Percentiles rank a stretch among this genome's conserved stretches.
These are phyloP conservation scores for Thymallus thymallus DNA, from an alignment of 2,113 vertebrate species.

Conservation along the genomic window DNA sequence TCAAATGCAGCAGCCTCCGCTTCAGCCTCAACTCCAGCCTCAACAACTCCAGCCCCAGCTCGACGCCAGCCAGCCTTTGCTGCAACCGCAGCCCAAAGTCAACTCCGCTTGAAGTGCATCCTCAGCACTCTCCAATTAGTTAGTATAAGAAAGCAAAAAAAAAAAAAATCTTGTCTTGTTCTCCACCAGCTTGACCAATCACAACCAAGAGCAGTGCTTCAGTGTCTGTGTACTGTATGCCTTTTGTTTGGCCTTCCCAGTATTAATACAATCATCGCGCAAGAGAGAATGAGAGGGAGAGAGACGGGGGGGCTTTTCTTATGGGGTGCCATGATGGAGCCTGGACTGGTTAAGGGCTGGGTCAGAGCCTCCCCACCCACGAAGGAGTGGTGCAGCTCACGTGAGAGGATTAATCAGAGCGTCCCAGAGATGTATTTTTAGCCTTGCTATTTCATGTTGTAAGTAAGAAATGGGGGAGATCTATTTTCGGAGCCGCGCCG, in stretches of 20 bases:
- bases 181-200: conserved; percentile 85
- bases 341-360: conserved; percentile 22
- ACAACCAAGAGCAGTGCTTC: conserved; percentile 82
- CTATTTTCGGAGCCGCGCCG: too few relatives aligned
- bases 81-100: conserved; percentile 81
- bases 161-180: conserved; percentile 67
- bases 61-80: conserved; percentile 22
- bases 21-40: background rate
- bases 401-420: conserved; percentile 34
- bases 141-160: conserved; percentile 59
- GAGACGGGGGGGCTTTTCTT: conserved; percentile 3
- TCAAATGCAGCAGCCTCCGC: too few relatives aligned
- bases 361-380: conserved; percentile 10
- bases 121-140: conserved; percentile 42
- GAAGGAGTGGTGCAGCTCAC: conserved; percentile 29
- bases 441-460: conserved; percentile 20
- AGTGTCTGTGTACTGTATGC: conserved; percentile 37
- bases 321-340: conserved; percentile 1
- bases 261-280: conserved; percentile 92
- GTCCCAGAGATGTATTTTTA: conserved; percentile 63
- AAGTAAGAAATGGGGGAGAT: too few relatives aligned
- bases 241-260: conserved; percentile 84
- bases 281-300: too few relatives aligned
- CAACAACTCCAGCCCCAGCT: background rate
- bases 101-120: conserved; percentile 85